A percentile compares a stretch with the other conserved stretches of the same genome.
Conservation (phyloP, 2,888 invertebrate genomes). For the Hirudinaria manillensis region DNA sequence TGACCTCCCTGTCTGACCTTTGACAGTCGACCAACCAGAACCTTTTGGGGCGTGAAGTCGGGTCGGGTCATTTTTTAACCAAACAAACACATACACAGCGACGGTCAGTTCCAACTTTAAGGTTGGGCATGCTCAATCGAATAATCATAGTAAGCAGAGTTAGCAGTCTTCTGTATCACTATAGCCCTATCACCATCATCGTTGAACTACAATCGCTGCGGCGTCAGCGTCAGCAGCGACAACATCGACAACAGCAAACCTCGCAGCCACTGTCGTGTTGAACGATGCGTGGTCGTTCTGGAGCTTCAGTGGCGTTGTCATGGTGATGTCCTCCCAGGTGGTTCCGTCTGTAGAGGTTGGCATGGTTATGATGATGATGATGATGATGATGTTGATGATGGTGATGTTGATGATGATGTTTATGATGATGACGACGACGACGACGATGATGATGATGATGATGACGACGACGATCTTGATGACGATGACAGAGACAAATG, state of each 20-base stretch:
- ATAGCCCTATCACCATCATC: too few relatives aligned
- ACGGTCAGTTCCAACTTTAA: background rate
- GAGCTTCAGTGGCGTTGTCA: constrained; percentile 93
- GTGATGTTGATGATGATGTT: constrained; percentile 20
- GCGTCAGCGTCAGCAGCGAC: too few relatives aligned
- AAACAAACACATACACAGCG: background rate
- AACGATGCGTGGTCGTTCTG: constrained; percentile 99
- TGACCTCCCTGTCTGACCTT: constrained; percentile 75
- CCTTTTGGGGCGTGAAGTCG: constrained; percentile 42
- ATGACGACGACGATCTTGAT: constrained; percentile 19
- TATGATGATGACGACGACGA: constrained; percentile 23
- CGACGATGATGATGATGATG: constrained; percentile 28
- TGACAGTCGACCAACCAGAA: constrained; percentile 99
- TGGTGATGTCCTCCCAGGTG: constrained; percentile 99
- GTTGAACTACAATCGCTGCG: background rate
- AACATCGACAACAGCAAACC: constrained; percentile 54
- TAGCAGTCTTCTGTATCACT: too few relatives aligned
- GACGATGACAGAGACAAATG: constrained; percentile 13
- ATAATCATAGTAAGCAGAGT: too few relatives aligned
- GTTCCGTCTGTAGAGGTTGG: constrained; percentile 60
- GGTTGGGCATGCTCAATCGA: too few relatives aligned
- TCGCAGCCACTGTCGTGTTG: constrained; percentile 95
- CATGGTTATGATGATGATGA: constrained; percentile 18
- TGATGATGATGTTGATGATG: constrained; percentile 24
- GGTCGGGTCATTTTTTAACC: background rate